Base-by-base conservation (phyloP, 2,797 vertebrate genomes). In the Artibeus jamaicensis region DNA sequence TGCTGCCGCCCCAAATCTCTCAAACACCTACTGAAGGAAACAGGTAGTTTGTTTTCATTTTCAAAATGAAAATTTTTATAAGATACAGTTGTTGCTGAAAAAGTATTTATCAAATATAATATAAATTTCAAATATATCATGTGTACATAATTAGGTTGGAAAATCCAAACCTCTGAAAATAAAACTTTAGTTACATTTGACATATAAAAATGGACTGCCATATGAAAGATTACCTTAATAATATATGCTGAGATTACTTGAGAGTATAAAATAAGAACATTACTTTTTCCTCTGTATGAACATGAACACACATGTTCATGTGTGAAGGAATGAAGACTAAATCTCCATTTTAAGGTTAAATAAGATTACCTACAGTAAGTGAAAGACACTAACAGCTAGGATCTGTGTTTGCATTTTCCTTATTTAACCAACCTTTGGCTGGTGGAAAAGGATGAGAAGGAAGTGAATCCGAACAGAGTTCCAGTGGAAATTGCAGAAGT, bases 401-500 rank as follows among this genome's bases (percentile, higher is more conserved):
- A 55, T n/a, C 34, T 70, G 73, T 32, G 57, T 37, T 71, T 67
- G 87, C 88, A 44, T 87, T 90, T 94, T 39, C 48, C n/a, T 89
- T 21, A 42, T 19, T 96, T 86, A 91, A 98, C 98, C 94, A 95
- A 99, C 99, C 98, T 99, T 99, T 99, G 91, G 99, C 97, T 42
- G 99, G 98, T 34, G 98, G 98, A 97, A 99, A 99, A 50, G 98
- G 97, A 55, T 98, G 99, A 97, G 98, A 71, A 74, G 98, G 98
- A 34, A 99, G 98, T 0, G 98, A 97, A 94, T 99, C 99, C 32
- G 99, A 98, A 68, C 98, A 99, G 97, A 99, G 99, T 97, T 99
- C 99, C 98, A 99, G 19, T 0, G 99, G 98, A 97, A 99, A 99
- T 86, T 99, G 99, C 59, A 99, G 98, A 95, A 99, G 99, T 73